These are phyloP conservation scores for Callinectes sapidus DNA, from an alignment of 2,888 invertebrate genomes.

Conservation along the genomic window DNA sequence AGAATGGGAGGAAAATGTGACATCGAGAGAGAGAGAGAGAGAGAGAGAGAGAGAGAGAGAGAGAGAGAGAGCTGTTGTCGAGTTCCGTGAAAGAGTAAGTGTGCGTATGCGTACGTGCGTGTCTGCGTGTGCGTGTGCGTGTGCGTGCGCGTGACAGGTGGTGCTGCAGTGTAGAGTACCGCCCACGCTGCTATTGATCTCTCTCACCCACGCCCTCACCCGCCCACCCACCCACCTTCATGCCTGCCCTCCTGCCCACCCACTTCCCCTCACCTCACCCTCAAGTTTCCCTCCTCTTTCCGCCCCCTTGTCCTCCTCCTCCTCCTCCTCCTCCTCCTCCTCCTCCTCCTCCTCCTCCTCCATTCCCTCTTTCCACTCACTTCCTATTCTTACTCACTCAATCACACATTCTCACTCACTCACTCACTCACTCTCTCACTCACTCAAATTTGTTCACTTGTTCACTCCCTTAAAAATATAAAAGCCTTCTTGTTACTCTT, in stretches of 20 bases:
- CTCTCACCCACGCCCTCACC: slow-evolving; percentile 28
- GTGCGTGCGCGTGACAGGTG: slow-evolving; percentile 40
- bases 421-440: neutral
- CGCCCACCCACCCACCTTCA: slow-evolving; percentile 5
- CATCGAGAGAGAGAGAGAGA: neutral
- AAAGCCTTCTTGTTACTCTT: neutral
- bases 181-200: slow-evolving; percentile 48
- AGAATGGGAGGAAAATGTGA: neutral
- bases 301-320: neutral
- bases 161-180: slow-evolving; percentile 34
- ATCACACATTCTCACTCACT: neutral
- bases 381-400: neutral
- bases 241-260: neutral
- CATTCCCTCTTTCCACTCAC: neutral
- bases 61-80: slow-evolving; percentile 34
- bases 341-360: neutral
- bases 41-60: slow-evolving; percentile 21
- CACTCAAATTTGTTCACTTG: too few species aligned
- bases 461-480: neutral
- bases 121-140: slow-evolving; percentile 29
- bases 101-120: neutral
- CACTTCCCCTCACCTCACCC: neutral
- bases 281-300: too few species aligned
- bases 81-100: neutral
- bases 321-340: neutral